phyloP scores from a whole-genome alignment of 2,888 invertebrate species.

The Omphaloscelis lunosa region DNA sequence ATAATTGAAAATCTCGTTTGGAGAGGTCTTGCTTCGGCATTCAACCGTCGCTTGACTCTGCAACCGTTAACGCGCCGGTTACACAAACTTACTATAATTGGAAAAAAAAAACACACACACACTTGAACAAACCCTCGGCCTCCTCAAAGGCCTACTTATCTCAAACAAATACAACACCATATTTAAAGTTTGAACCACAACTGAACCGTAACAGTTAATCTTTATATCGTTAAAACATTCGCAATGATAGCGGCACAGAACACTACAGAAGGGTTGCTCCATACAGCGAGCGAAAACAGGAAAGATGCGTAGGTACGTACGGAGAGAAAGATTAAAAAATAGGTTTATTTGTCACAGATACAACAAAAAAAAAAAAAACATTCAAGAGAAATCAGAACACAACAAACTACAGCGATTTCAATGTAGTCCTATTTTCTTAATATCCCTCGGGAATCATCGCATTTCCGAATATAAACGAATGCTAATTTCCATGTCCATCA shows the following conservation, averaged over 20 bases:
- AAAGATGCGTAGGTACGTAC: not conserved
- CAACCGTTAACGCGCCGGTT: not conserved
- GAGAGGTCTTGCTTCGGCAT: not conserved
- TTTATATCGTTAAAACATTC: slow-evolving; percentile 59
- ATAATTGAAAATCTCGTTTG: not conserved
- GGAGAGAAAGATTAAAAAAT: no score
- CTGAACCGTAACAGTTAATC: slow-evolving; percentile 61
- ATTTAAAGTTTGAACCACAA: slow-evolving; percentile 47
- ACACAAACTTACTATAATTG: not conserved
- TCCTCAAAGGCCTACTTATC: slow-evolving; percentile 51
- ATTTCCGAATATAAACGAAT: no score
- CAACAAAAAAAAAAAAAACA: no score
- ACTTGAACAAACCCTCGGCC: slow-evolving; percentile 32
- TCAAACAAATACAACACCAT: slow-evolving; percentile 52
- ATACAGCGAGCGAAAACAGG: rapidly evolving
- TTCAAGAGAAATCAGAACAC: no score
- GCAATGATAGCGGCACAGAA: slow-evolving; percentile 35
- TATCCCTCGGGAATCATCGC: no score
- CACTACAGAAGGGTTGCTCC: slow-evolving; percentile 13
- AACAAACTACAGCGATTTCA: not conserved
- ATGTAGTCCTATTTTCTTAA: no score
- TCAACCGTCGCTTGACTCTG: not conserved
- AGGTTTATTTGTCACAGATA: no score
- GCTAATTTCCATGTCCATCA: no score
- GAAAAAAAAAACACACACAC: not conserved